Conservation (phyloP, 2,888 invertebrate genomes). For the Himalopsyche kuldschensis region DNA sequence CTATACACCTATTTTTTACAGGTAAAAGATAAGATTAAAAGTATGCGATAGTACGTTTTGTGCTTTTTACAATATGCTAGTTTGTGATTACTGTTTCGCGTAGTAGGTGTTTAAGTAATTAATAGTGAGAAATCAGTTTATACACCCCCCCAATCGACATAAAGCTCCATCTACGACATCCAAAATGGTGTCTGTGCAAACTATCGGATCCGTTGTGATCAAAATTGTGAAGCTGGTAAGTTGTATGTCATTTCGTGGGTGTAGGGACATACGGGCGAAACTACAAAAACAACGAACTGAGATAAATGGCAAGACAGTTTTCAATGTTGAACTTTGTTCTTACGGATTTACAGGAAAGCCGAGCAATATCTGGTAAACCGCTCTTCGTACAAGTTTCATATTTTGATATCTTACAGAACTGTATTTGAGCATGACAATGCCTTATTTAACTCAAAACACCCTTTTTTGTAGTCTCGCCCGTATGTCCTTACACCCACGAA, state of each 20-base stretch:
- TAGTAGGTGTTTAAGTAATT: neutral
- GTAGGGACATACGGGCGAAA: no score
- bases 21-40: neutral
- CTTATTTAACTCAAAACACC: no score
- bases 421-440: no score
- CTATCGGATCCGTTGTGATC: slow-evolving; percentile 78
- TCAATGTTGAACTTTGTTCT: no score
- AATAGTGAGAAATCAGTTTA: neutral
- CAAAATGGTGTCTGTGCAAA: slow-evolving; percentile 79
- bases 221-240: slow-evolving; percentile 83
- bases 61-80: neutral
- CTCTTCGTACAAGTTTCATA: no score
- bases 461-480: no score
- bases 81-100: neutral
- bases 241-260: slow-evolving; percentile 42
- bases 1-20: neutral
- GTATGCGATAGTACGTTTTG: neutral
- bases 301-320: no score
- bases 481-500: no score
- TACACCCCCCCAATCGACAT: neutral
- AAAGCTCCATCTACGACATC: neutral
- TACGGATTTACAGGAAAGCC: no score
- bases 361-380: no score
- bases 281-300: no score
- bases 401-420: no score